phyloP scores from a whole-genome alignment of 2,797 vertebrate species.

The Zenarchopterus dispar region DNA sequence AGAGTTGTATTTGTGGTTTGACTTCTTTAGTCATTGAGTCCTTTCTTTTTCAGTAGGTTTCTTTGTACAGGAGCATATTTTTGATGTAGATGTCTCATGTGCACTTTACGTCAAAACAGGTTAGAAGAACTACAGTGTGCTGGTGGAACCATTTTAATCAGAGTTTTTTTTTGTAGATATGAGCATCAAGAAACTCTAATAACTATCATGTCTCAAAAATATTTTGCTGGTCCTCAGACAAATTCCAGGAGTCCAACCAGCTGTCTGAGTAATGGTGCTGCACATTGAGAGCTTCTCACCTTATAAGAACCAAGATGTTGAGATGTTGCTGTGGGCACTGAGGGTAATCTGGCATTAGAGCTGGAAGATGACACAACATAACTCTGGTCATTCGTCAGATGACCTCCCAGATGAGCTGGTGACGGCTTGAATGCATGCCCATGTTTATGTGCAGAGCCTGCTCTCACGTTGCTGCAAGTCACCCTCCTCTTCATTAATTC shows the following conservation, averaged over 20 bases:
- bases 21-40: too few relatives aligned
- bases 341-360: constrained; percentile 61
- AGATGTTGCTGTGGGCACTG: constrained; percentile 16
- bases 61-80: background rate
- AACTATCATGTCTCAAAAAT: too few relatives aligned
- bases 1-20: constrained; percentile 13
- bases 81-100: background rate
- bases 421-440: constrained; percentile 15
- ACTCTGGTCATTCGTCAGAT: constrained; percentile 53
- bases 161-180: background rate
- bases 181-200: too few relatives aligned
- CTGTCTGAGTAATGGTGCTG: too few relatives aligned
- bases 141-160: background rate
- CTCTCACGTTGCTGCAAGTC: constrained; percentile 6
- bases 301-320: background rate
- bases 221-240: too few relatives aligned
- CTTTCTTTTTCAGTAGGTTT: too few relatives aligned
- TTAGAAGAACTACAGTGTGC: background rate
- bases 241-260: too few relatives aligned
- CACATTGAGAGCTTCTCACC: too few relatives aligned
- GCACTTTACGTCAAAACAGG: background rate
- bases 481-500: background rate
- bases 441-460: constrained; percentile 26
- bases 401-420: constrained; percentile 24
- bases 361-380: constrained; percentile 57